Evolutionary conservation across 2,113 vertebrate genomes (phyloP), one percentile per base, ranked within the genome.

Genomic region (Ranitomeya imitator): DNA sequence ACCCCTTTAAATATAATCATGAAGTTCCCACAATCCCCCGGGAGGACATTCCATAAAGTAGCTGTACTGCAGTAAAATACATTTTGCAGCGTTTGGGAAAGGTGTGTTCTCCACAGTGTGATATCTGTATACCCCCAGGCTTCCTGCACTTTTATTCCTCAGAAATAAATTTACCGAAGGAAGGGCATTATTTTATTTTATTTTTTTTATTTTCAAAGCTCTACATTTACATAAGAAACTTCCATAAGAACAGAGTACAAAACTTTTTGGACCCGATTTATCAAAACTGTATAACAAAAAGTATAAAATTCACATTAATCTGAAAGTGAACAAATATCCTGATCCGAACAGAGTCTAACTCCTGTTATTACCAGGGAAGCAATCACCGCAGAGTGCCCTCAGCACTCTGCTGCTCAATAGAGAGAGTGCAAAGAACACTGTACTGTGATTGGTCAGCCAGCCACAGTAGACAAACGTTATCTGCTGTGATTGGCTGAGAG

Each of bases 1-100:
- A 45, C 37, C 37, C 37, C 37, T 45, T 45, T 45, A 45, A 45
- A 45, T 45, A 51, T 37, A 45, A 18, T 16, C 37, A 45, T 16
- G 81, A n/a, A 19, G 65, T 54, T 69, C 65, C 21, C 61, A 67
- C 19, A 83, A 83, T 52, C 14, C 61, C 45, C 37, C 7, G 31
- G n/a, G 81, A 83, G n/a, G 81, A 83, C 60, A 69, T 54, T 16
- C 23, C 18, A 83, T 21, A 83, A 83, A 67, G 37, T 16, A 26
- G 7, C 15, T 69, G 21, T 69, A 52, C 81, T 52, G 61, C 51
- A 51, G 61, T 67, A 23, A 83, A 69, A 83, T 14, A 83, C 14
- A 83, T 54, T 83, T 52, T 67, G 61, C 61, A 83, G 61, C 19
- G 63, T 83, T 54, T 54, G 61, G n/a, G 61, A 83, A 69, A 15